Evolutionary conservation across 2,888 invertebrate genomes (phyloP).

Genomic region (Dyspetes luteomarginatus): DNA sequence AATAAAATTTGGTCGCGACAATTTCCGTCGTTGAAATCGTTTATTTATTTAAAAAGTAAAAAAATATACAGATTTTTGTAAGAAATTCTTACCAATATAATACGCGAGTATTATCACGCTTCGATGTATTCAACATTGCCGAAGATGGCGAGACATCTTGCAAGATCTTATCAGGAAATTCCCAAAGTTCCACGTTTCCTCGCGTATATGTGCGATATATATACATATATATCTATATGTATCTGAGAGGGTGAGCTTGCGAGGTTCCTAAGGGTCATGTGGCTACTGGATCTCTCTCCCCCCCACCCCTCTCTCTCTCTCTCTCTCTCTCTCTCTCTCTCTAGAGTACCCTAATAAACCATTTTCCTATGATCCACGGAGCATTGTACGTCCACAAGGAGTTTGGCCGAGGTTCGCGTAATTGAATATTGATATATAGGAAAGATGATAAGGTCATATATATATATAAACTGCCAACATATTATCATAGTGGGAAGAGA

Average conservation of each 20-base stretch:
- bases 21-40: too few relatives aligned
- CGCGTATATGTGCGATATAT: neutral
- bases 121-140: constrained; percentile 26
- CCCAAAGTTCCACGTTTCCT: constrained; percentile 61
- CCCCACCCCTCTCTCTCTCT: constrained; percentile 26
- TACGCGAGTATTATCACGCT: constrained; percentile 3
- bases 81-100: too few relatives aligned
- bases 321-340: constrained; percentile 19
- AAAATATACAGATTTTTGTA: too few relatives aligned
- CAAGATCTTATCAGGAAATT: constrained; percentile 68
- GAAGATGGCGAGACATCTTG: constrained; percentile 56
- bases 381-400: constrained; percentile 70
- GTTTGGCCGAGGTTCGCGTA: constrained; percentile 70
- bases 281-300: constrained; percentile 39
- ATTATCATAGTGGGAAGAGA: constrained; percentile 63
- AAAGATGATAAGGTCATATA: constrained; percentile 67
- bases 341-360: constrained; percentile 71
- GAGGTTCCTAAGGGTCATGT: constrained; percentile 52
- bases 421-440: constrained; percentile 80
- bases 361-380: constrained; percentile 70
- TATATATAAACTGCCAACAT: constrained; percentile 66
- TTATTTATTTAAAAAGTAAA: too few relatives aligned
- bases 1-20: too few relatives aligned
- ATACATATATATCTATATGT: constrained; percentile 2
- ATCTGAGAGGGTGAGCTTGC: constrained; percentile 18